Base-by-base conservation (phyloP, 2,113 vertebrate species). In the Hemicordylus capensis region DNA sequence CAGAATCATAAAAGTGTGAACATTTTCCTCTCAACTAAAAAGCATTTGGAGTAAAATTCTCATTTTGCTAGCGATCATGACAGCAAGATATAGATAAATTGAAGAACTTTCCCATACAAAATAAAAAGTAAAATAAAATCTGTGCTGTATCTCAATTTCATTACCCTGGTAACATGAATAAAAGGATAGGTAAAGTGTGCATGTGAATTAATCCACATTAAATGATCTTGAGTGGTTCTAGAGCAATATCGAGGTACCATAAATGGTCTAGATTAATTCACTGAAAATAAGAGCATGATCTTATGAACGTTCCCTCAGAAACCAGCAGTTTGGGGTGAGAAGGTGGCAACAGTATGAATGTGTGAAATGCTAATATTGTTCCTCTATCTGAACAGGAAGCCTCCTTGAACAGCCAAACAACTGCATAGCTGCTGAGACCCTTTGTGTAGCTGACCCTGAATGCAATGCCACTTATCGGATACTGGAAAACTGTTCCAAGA, bases 361-460 rank as follows among this genome's bases (percentile, higher is more conserved):
- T 73, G 26, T 85, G 14, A 37, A 61, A 31, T 82, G 66, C 63
- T 92, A 84, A 85, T 14, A 66, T 10, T 59, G 31, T 90, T 89
- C 91, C 90, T 39, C 59, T 87, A 0, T 39, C 84, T 73, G 54
- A 59, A 63, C 87, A 97, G 96, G 94, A 84, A 85, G 93, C 31
- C 79, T 94, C 24, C 78, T 90, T 63, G 66, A 83, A 76, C 61
- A 86, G 51, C 4, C 82, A 0, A 91, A 82, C 6, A 97, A 96
- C 89, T 99, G 98, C 93, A 87, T 98, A 44, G 76, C 94, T 79
- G 98, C 97, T 0, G 97, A 97, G 88, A 96, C 93, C 89, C 92
- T 95, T 83, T 99, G 98, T 92, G 89, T 96, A 82, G 94, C 93
- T 0, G 95, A 98, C 77, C 87, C 95, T 8, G 85, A 78, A 85